phyloP scores from a whole-genome alignment of 2,113 vertebrate species.

The Cygnus buccinator region DNA sequence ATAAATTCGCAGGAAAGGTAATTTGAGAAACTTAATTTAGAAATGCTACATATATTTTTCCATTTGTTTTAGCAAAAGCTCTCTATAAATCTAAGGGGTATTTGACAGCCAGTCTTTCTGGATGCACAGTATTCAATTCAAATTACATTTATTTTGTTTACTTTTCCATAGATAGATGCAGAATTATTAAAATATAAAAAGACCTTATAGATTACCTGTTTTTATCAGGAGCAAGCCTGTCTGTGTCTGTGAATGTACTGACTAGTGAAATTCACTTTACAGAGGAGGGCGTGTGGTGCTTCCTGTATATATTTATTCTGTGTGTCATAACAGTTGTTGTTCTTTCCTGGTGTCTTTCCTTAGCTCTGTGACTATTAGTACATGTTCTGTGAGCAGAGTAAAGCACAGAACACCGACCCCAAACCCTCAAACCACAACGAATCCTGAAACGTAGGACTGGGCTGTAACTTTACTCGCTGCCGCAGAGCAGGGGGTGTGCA shows the following conservation, averaged over 20 bases:
- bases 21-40: constrained; percentile 9
- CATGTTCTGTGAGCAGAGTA: neutral
- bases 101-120: constrained; percentile 5
- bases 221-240: neutral
- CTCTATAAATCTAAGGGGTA: neutral
- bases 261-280: neutral
- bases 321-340: neutral
- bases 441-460: neutral
- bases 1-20: neutral
- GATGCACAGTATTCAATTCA: neutral
- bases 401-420: neutral
- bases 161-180: neutral
- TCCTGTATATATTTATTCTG: neutral
- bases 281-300: neutral
- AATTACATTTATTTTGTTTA: neutral
- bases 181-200: neutral
- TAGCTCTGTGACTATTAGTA: neutral
- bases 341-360: neutral
- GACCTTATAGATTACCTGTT: neutral
- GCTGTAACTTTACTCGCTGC: neutral
- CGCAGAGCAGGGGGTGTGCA: neutral
- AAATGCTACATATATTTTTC: neutral
- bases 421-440: neutral
- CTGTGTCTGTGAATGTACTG: neutral
- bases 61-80: neutral